phyloP scores from a whole-genome alignment of 2,888 invertebrate species.

The Camponotus fellah region DNA sequence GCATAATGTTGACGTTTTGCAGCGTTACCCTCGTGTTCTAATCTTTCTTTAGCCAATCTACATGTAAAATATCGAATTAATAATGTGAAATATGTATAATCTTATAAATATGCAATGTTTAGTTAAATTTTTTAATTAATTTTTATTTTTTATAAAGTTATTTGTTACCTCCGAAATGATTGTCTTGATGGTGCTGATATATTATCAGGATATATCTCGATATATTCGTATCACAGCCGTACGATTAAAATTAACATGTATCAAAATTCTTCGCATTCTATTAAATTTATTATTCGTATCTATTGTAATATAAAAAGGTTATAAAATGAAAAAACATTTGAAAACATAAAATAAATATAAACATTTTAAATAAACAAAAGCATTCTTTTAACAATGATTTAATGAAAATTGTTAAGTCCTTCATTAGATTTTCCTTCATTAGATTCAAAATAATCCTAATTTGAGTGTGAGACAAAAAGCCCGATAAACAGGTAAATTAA shows the following conservation, averaged over 20 bases:
- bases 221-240: slow-evolving; percentile 1
- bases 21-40: neutral
- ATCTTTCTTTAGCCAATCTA: neutral
- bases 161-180: slow-evolving; percentile 1
- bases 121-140: neutral
- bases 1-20: too few species aligned
- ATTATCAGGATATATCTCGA: neutral
- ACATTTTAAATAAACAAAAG: too few species aligned
- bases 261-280: neutral
- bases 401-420: too few species aligned
- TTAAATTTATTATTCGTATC: neutral
- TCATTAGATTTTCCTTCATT: too few species aligned
- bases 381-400: too few species aligned
- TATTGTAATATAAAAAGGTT: neutral
- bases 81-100: neutral
- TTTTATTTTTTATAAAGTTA: neutral
- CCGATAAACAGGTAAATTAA: too few species aligned
- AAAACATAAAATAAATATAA: too few species aligned
- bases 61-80: neutral
- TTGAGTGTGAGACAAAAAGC: too few species aligned
- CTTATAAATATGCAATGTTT: neutral
- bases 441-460: too few species aligned
- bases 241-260: neutral
- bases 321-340: too few species aligned
- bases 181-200: neutral